Evolutionary conservation across 1,140 invertebrate genomes (phyloP), one percentile per base, ranked within the genome.

Genomic region (Pollicipes pollicipes): DNA sequence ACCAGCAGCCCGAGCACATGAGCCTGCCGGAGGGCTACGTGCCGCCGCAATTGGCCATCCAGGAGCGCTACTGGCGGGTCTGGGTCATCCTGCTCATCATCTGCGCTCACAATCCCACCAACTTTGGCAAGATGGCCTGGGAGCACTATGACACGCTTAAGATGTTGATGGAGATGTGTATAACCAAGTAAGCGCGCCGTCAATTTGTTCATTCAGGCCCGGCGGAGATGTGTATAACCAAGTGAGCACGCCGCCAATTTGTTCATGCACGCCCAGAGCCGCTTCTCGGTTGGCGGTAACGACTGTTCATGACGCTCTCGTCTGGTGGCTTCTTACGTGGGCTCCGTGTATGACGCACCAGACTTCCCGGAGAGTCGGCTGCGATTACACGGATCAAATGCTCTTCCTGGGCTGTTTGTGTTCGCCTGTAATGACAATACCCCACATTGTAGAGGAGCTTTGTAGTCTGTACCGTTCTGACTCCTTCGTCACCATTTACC

Each of bases 171-270:
- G 94, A 98, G 83, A 95, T 95, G 88, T 95, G 93, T 76, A 97
- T 98, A 76, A 98, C 95, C 13, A 95, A 92, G 86, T 90, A 82
- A 58, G 45, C 24, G 45, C n/a, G n/a, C n/a, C n/a, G n/a, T n/a
- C n/a, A n/a, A n/a, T n/a, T n/a, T n/a, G n/a, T n/a, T n/a, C n/a
- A n/a, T 58, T 21, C 32, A 16, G 45, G 13, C 45, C 83, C 97
- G 66, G 97, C 97, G 84, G 94, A 98, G 83, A 95, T 95, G 88
- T 94, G 92, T 76, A 97, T 98, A 76, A 98, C 95, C 16, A 94
- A 92, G 86, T 90, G 82, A n/a, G n/a, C n/a, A n/a, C n/a, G n/a
- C n/a, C n/a, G n/a, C n/a, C n/a, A n/a, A 81, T 82, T 79, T 26
- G 21, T 70, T 64, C 26, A 26, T 64, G 63, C n/a, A 26, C n/a